Base-by-base conservation (phyloP, 2,797 vertebrate genomes). In the Danionella dracula region DNA sequence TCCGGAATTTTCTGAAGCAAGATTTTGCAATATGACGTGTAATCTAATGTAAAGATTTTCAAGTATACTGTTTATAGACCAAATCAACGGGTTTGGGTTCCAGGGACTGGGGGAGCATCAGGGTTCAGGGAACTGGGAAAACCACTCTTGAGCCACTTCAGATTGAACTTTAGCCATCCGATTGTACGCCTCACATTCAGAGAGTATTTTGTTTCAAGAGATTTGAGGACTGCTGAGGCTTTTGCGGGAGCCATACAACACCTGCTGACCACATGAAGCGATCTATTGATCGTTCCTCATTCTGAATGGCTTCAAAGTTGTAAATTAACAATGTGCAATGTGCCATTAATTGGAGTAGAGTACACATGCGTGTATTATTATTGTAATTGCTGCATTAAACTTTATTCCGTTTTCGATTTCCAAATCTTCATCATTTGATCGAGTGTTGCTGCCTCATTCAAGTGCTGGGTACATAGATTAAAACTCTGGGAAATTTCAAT, bases 331-430 rank as follows among this genome's bases (percentile, higher is more conserved):
- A 57, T 66, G 64, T 66, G 64, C 64, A 57, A 66, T 66, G 64
- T 66, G 64, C 64, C 64, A 66, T 57, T 66, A 57, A 49, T 48
- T 53, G 34, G 53, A 65, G 40, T 65, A 54, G 50, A 66, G 53
- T 66, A 66, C 53, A 66, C 53, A 57, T 57, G 53, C 42, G 64
- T 66, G 64, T 66, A 66, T 46, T 51, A 66, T 46, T 51, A 65
- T 66, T 66, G 64, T 66, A 57, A 66, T 40, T 66, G 53, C 44
- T 66, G 53, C 64, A 66, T 66, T 66, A 66, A 66, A 66, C 64
- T 66, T 66, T 56, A 66, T 29, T 57, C 44, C 5, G 34, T 49
- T 66, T 61, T 66, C 57, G n/a, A 66, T 66, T 66, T 49, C 31
- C 50, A 65, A 45, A 45, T 66, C 42, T 40, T 48, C 15, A 40